Evolutionary conservation across 2,888 invertebrate species (phyloP).

Genomic region (Agrochola lychnidis): DNA sequence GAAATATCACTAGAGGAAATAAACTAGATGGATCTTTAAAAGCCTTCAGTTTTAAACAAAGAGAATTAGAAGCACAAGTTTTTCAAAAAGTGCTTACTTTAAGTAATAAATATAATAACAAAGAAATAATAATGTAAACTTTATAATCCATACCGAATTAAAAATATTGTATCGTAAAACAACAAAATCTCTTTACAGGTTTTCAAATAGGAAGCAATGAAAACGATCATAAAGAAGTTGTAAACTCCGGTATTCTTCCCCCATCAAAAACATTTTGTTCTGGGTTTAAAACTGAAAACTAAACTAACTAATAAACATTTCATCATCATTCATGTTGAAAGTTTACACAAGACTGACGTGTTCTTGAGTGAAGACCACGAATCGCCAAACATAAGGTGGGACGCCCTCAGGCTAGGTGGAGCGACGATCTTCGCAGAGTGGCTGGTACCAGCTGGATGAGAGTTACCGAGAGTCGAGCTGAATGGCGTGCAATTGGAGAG

Average conservation of each 20-base stretch:
- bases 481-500: no score
- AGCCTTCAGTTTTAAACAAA: neutral
- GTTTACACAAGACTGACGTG: neutral
- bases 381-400: no score
- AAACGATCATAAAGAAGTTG: conserved; percentile 23
- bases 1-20: neutral
- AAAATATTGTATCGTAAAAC: conserved; percentile 35
- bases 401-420: no score
- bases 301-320: conserved; percentile 39
- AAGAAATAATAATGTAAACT: conserved; percentile 6
- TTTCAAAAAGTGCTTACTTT: neutral
- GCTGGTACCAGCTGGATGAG: no score
- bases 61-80: neutral
- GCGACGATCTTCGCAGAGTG: no score
- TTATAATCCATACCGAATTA: conserved; percentile 31
- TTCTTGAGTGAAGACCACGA: no score
- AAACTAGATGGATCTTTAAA: neutral
- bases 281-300: conserved; percentile 21
- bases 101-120: conserved; percentile 1
- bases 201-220: conserved; percentile 21
- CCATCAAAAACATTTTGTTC: conserved; percentile 11
- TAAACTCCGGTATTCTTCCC: conserved; percentile 11
- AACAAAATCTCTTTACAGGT: conserved; percentile 22
- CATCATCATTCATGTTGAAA: conserved; percentile 25
- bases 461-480: no score